Evolutionary conservation across 2,888 invertebrate species (phyloP), one percentile per base, ranked within the genome.

Genomic region (Alitta virens): DNA sequence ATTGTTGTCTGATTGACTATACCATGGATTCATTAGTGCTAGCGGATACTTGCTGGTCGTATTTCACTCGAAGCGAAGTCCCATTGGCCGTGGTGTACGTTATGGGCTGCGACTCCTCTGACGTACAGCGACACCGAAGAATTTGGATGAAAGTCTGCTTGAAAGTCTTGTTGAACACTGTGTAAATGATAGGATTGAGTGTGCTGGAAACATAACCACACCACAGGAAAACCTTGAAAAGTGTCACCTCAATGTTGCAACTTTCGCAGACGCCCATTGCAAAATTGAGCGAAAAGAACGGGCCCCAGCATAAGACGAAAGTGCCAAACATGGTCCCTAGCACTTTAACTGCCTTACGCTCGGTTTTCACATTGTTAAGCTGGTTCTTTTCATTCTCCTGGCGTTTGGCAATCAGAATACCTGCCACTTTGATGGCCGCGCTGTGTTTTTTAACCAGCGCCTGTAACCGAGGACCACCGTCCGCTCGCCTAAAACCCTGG

Each of bases 341-440:
- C 5, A 81, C 96, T 84, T 96, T 94, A 14, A 96, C 95, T 0
- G 97, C 97, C 81, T 96, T 96, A 79, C 96, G 95, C 80, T 97
- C 95, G 58, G 94, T 86, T 2, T 91, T 86, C 59, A 95, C 83
- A 49, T 74, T 90, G 40, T 72, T 65, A 51, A 65, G 59, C 49
- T 62, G 54, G 56, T 62, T 66, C 49, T 73, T 71, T 57, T 74
- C 66, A 24, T 68, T 64, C 7, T 70, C 69, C 38, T 71, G 70
- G n/a, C 72, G 71, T 43, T 71, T 71, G 61, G 72, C 69, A 1
- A 78, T 69, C 56, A 78, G 63, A 38, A 78, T 72, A 61, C 75
- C 76, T 24, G 79, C 77, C 1, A 77, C 77, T 66, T 74, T 74
- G 24, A 77, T 68, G 5, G 76, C 77, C 18, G 75, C 68, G 58